Evolutionary conservation across 2,888 invertebrate genomes (phyloP), one percentile per base, ranked within the genome.

Genomic region (Campoplex nolae): DNA sequence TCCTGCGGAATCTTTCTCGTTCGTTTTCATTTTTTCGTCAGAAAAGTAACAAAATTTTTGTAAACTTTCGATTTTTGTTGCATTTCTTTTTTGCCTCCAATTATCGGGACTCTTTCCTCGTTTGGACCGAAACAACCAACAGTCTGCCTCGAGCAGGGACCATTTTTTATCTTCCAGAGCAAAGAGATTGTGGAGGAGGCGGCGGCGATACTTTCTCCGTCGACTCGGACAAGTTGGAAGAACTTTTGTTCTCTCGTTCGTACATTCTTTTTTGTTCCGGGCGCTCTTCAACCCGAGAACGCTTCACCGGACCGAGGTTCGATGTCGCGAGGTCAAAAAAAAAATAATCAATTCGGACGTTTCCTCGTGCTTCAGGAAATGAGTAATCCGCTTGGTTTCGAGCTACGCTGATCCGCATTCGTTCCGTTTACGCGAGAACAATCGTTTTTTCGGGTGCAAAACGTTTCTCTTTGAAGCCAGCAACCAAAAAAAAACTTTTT

Each of bases 201-300:
- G 56, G 32, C 77, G 54, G 45, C 45, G 56, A 58, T 45, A 85
- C 85, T 84, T 84, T 84, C 84, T 84, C 84, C 80, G 38, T 79
- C 73, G 54, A 73, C 73, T 73, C 56, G 75, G 35, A 48, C 58
- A 71, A 28, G 62, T 73, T 80, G 67, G 56, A 56, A 45, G 81
- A 67, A 82, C 74, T 68, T 56, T 79, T 56, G 54, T 45, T 54
- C 68, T 42, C 70, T 75, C 42, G 28, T 73, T 65, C 70, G 62
- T 28, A 32, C 62, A 32, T 83, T 48, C 3, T 58, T 58, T 54
- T 71, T 71, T 58, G 4, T 23, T 38, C 18, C 45, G 62, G 28
- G 45, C 42, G n/a, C 28, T 58, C 18, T 56, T n/a, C 7, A 62
- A 28, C 58, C 23, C 23, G 13, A 18, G 18, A 56, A 56, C 7